Base-by-base conservation (phyloP, 2,113 vertebrate species). In the Cephalopholis sonnerati region DNA sequence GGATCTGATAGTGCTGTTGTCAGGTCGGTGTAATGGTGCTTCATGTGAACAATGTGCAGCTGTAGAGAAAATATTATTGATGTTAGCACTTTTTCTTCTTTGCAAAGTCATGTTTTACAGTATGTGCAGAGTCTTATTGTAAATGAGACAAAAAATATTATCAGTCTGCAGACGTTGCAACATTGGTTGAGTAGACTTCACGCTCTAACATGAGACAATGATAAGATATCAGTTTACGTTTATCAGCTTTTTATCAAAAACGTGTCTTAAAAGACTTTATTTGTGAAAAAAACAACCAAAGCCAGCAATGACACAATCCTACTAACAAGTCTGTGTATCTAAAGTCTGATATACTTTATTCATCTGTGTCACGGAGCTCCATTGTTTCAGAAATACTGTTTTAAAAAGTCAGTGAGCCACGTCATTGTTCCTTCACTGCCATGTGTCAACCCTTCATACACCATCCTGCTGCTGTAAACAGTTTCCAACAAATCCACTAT, bases 1-100 rank as follows among this genome's bases (percentile, higher is more conserved):
- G 27, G 0, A 27, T 95, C 53, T 2, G 22, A 58, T 5, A 95
- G 75, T 0, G 96, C 96, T 0, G 93, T 48, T 0, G 1, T 0
- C 59, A 95, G 1, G 3, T 71, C 20, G 0, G 5, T 1, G 81
- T 62, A 94, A 0, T 89, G 65, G 2, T 94, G 82, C 82, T 96
- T 97, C 64, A 96, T 95, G 78, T 99, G 98, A 7, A 99, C 97
- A 0, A 99, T 81, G 18, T 99, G 98, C 76, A 99, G 82, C 98
- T 99, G 89, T 32, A 36, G 51, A 63, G 11, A 74, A 70, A 64
- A 71, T 5, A 75, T 71, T 3, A 22, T 9, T 15, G 18, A 39
- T 17, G 17, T 82, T 29, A 83, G 6, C 41, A 53, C 41, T 44
- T 44, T 12, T 44, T 44, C 64, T 65, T 57, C 22, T 11, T 54